Conservation (phyloP, 2,888 invertebrate genomes). For the Drosophila conformis region DNA sequence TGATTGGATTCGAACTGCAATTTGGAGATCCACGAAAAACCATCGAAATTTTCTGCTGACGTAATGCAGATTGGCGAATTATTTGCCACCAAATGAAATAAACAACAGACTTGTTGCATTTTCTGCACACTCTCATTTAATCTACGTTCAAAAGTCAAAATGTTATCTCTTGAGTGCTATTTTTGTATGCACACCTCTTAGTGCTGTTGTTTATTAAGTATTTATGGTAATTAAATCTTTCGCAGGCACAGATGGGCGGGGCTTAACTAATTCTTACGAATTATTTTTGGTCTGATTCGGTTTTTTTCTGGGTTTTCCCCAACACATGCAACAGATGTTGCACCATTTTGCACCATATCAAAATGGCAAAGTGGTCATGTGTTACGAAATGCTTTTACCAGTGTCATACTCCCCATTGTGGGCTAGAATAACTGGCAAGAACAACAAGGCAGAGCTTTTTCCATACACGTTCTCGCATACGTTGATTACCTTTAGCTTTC, state of each 20-base stretch:
- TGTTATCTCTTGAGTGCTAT: too few species aligned
- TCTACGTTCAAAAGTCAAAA: neutral
- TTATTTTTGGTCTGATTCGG: neutral
- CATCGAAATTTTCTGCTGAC: neutral
- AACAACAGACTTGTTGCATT: neutral
- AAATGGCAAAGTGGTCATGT: neutral
- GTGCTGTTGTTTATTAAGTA: neutral
- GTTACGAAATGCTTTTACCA: neutral
- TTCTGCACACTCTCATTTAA: neutral
- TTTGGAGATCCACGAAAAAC: neutral
- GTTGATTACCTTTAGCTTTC: constrained; percentile 38
- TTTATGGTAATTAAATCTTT: too few species aligned
- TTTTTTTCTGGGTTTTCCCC: too few species aligned
- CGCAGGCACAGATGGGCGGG: too few species aligned
- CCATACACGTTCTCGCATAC: constrained; percentile 28
- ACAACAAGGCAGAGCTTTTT: constrained; percentile 8
- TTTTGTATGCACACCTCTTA: too few species aligned
- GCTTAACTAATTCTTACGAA: neutral
- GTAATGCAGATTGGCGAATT: too few species aligned
- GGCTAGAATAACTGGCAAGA: constrained; percentile 10
- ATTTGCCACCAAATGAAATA: neutral
- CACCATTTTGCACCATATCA: too few species aligned
- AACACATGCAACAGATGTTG: too few species aligned
- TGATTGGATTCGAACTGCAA: too few species aligned
- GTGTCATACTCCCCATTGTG: neutral